These are phyloP conservation scores for Patiria miniata DNA, from an alignment of 35 echinoderm and acorn worm genomes.

Conservation along the genomic window DNA sequence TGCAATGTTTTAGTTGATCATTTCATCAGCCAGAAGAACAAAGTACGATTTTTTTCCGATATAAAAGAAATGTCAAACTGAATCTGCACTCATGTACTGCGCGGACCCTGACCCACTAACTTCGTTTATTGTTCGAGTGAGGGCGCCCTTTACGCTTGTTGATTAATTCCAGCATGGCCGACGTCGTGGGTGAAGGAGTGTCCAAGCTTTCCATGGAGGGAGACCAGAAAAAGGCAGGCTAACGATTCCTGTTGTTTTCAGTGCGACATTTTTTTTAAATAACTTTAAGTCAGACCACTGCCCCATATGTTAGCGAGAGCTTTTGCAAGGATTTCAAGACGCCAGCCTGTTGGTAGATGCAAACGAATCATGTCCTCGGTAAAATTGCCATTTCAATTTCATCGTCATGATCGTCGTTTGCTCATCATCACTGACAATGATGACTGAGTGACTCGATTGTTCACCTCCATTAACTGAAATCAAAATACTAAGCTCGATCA, in stretches of 20 bases:
- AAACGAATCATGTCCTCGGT: slow-evolving; percentile 46
- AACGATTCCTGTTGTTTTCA: slow-evolving; percentile 42
- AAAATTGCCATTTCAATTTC: neutral
- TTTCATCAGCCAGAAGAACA: too few species aligned
- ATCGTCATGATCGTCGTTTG: too few species aligned
- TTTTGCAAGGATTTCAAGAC: slow-evolving; percentile 43
- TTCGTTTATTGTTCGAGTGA: neutral
- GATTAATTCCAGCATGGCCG: slow-evolving; percentile 53
- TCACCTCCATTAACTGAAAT: too few species aligned
- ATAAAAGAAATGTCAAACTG: too few species aligned
- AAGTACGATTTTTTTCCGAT: too few species aligned
- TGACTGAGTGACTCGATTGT: too few species aligned
- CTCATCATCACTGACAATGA: too few species aligned
- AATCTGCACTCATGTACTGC: too few species aligned
- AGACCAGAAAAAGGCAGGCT: slow-evolving; percentile 77
- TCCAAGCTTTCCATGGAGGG: slow-evolving; percentile 41
- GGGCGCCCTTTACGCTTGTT: neutral
- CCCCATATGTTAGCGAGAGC: slow-evolving; percentile 39
- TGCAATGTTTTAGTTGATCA: too few species aligned
- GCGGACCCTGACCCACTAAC: neutral
- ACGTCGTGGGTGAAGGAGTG: slow-evolving; percentile 52
- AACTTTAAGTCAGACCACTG: neutral
- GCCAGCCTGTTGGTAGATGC: slow-evolving; percentile 32
- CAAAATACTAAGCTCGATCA: too few species aligned
- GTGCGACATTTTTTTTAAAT: neutral